These are phyloP conservation scores for Thamnophis sirtalis DNA, from an alignment of 2,113 vertebrate species.

Conservation along the genomic window DNA sequence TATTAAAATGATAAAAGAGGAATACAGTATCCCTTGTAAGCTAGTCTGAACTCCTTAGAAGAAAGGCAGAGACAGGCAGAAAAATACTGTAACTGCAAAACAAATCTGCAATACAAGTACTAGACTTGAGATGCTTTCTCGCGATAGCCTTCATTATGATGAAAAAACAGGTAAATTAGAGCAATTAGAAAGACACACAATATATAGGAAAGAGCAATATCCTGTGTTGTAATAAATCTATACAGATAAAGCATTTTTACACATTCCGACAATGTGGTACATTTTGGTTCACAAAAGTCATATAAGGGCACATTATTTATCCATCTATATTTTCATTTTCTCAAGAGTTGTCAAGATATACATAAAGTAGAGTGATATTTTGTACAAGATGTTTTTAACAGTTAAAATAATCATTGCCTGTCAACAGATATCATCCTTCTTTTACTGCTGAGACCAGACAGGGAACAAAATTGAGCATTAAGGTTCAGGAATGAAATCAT, in stretches of 20 bases:
- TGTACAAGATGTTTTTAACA: slow-evolving; percentile 24
- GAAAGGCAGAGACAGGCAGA: neutral
- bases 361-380: neutral
- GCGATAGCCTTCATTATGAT: neutral
- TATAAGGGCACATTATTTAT: slow-evolving; percentile 41
- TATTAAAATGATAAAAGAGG: neutral
- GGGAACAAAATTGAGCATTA: slow-evolving; percentile 38
- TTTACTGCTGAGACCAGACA: slow-evolving; percentile 28
- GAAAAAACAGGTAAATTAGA: slow-evolving; percentile 54
- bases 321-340: slow-evolving; percentile 31
- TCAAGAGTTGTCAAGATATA: slow-evolving; percentile 44
- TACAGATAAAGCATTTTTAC: slow-evolving; percentile 35
- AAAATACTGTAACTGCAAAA: neutral
- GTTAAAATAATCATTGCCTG: slow-evolving; percentile 9
- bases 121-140: neutral
- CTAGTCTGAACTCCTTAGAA: neutral
- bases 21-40: neutral
- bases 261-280: slow-evolving; percentile 50
- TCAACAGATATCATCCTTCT: slow-evolving; percentile 14
- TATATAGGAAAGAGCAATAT: neutral
- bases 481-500: slow-evolving; percentile 28
- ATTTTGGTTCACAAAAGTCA: slow-evolving; percentile 40
- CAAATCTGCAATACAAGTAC: neutral
- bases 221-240: slow-evolving; percentile 24
- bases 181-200: slow-evolving; percentile 25